Conservation (phyloP, 2,888 invertebrate species). For the Arctia plantaginis region DNA sequence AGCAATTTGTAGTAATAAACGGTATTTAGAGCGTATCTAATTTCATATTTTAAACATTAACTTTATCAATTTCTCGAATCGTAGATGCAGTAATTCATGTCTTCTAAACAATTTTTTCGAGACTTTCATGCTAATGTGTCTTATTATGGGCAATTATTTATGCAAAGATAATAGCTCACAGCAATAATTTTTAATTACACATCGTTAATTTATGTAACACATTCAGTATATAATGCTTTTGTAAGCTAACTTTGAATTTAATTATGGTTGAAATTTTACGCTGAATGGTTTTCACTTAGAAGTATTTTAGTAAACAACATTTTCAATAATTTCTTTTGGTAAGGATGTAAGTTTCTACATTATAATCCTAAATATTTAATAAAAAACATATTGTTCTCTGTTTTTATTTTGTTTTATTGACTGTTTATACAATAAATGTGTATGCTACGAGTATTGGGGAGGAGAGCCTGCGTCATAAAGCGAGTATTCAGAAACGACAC, state of each 20-base stretch:
- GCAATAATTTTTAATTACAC: conserved; percentile 58
- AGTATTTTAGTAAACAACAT: conserved; percentile 34
- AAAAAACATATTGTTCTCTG: not conserved
- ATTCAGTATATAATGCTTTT: conserved; percentile 44
- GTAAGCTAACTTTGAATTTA: conserved; percentile 43
- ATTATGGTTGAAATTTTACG: conserved; percentile 40
- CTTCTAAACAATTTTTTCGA: conserved; percentile 50
- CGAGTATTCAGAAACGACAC: conserved; percentile 76
- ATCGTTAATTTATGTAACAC: conserved; percentile 57
- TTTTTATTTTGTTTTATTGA: conserved; percentile 53
- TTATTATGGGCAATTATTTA: conserved; percentile 57
- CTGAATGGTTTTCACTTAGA: conserved; percentile 31
- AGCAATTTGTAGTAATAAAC: conserved; percentile 67
- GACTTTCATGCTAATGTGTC: conserved; percentile 51
- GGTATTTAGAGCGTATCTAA: conserved; percentile 70
- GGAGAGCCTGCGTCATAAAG: conserved; percentile 67
- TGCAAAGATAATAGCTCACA: conserved; percentile 58
- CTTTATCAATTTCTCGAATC: conserved; percentile 65
- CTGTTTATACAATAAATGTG: conserved; percentile 68
- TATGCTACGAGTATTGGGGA: conserved; percentile 52
- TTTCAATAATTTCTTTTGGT: not conserved
- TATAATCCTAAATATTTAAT: not conserved
- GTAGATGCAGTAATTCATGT: conserved; percentile 57
- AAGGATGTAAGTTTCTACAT: not conserved
- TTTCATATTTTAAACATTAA: conserved; percentile 62